phyloP scores from a whole-genome alignment of 2,888 invertebrate genomes.

The Odontothrips loti region DNA sequence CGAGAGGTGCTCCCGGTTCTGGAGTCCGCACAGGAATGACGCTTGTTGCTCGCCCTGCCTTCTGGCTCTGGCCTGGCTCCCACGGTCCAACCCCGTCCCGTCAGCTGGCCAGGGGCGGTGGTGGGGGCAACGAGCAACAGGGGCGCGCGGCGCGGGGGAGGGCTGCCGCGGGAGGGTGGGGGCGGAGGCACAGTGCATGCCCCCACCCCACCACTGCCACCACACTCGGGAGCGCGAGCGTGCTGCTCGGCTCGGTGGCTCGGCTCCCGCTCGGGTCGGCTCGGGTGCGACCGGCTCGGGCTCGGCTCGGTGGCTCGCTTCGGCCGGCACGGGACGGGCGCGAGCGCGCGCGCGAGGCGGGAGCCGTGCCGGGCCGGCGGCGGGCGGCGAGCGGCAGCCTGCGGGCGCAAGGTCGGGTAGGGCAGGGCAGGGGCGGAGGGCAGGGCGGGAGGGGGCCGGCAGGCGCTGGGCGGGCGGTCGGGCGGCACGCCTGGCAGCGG shows the following conservation, averaged over 20 bases:
- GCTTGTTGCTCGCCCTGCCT: background rate
- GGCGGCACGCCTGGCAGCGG: constrained; percentile 50
- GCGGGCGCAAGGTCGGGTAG: constrained; percentile 2
- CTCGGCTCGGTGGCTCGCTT: constrained; percentile 46
- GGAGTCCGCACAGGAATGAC: background rate
- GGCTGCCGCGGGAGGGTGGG: constrained; percentile 22
- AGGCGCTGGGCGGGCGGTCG: constrained; percentile 44
- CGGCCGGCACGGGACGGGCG: constrained; percentile 55
- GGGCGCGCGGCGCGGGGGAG: constrained; percentile 5
- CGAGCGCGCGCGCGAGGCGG: constrained; percentile 56
- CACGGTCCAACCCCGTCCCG: background rate
- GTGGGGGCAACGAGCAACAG: constrained; percentile 27
- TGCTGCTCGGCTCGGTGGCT: constrained; percentile 30
- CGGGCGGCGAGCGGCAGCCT: too few relatives aligned
- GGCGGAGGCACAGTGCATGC: constrained; percentile 29
- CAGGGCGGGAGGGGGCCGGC: constrained; percentile 29
- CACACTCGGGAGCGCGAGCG: constrained; percentile 33
- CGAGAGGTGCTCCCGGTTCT: background rate
- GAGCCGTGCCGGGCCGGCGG: constrained; percentile 50
- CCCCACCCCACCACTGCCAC: constrained; percentile 32
- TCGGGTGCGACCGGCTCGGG: constrained; percentile 29
- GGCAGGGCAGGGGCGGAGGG: constrained; percentile 26
- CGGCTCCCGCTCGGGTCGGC: constrained; percentile 29
- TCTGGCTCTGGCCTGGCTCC: background rate
- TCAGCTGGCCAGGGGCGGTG: constrained; percentile 14